These are phyloP conservation scores for Brachymystax lenok DNA, from an alignment of 2,797 vertebrate genomes.

Conservation along the genomic window DNA sequence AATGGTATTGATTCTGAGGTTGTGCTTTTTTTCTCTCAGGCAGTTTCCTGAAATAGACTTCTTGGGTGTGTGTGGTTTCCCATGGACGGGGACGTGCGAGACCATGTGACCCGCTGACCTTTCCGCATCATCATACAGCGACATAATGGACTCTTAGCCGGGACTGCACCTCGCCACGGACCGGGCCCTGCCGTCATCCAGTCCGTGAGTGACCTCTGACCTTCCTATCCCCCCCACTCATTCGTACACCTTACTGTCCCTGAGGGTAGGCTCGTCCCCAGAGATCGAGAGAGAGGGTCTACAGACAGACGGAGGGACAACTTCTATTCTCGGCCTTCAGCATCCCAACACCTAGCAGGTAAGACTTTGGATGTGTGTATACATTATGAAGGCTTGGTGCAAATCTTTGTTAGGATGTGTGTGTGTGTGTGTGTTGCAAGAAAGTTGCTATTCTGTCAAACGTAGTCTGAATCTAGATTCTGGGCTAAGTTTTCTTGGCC, in stretches of 20 bases:
- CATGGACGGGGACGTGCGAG: slow-evolving; percentile 58
- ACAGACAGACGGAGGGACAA: background rate
- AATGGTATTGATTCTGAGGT: background rate
- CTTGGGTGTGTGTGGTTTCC: slow-evolving; percentile 20
- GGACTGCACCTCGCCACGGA: slow-evolving; percentile 45
- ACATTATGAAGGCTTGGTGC: background rate
- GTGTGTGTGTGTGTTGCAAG: background rate
- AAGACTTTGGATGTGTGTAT: background rate
- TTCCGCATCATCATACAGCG: background rate
- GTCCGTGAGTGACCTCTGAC: slow-evolving; percentile 35
- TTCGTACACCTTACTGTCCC: slow-evolving; percentile 4
- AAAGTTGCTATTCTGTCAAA: background rate
- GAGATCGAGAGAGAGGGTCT: background rate
- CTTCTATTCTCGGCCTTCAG: background rate
- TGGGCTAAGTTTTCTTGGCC: no score
- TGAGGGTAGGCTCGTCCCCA: background rate
- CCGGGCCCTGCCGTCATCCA: slow-evolving; percentile 39
- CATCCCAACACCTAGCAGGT: background rate
- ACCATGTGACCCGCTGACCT: slow-evolving; percentile 39
- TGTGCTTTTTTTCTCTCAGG: background rate
- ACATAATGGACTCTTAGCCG: slow-evolving; percentile 36
- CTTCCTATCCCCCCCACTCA: slow-evolving; percentile 32
- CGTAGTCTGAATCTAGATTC: no score
- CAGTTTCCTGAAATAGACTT: background rate
- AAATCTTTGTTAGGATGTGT: background rate